Evolutionary conservation across 2,113 vertebrate genomes (phyloP).

Genomic region (Chelonoidis abingdonii): DNA sequence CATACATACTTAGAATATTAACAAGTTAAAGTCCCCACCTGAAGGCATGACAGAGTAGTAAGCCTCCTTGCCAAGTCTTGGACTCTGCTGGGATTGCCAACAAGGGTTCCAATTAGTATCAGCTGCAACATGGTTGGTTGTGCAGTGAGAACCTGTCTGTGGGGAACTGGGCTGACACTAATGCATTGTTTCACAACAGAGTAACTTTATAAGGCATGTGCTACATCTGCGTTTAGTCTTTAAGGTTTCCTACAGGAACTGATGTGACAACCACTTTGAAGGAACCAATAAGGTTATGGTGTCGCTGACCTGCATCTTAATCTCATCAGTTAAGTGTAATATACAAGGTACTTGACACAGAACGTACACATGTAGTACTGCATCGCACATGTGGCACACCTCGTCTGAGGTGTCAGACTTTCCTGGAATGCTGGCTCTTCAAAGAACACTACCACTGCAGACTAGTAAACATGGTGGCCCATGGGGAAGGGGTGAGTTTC

Average conservation of each 20-base stretch:
- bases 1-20: rapidly evolving
- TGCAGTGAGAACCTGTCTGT: neutral
- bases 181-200: neutral
- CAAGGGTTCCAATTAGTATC: neutral
- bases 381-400: neutral
- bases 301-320: rapidly evolving
- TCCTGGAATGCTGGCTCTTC: neutral
- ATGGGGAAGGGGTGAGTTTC: neutral
- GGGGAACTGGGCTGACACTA: neutral
- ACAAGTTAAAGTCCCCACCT: neutral
- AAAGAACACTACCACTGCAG: neutral
- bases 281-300: neutral
- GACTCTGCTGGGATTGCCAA: neutral
- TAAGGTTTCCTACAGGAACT: neutral
- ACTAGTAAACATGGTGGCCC: neutral
- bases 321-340: neutral
- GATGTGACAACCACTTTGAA: neutral
- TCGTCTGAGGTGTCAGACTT: neutral
- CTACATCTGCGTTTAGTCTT: neutral
- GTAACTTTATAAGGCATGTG: neutral
- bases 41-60: neutral
- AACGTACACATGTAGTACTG: neutral
- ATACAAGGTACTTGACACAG: neutral
- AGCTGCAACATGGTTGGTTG: neutral
- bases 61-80: neutral